A percentile compares a stretch with the other conserved stretches of the same genome.
These are phyloP conservation scores for Drosophila orena DNA, from an alignment of 1,140 invertebrate genomes.

Conservation along the genomic window DNA sequence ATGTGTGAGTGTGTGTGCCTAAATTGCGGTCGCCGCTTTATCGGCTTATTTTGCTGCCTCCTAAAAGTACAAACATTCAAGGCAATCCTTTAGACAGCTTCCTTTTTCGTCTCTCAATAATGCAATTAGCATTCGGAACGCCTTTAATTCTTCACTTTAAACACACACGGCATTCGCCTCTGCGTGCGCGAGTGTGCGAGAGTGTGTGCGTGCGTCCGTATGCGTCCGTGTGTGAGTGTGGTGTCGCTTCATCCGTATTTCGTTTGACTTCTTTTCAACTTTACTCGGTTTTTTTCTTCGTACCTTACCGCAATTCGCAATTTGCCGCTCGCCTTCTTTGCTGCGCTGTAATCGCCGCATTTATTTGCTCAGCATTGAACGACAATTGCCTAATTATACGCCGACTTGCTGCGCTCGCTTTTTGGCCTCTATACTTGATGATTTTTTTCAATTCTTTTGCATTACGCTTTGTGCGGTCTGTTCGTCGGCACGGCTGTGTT, in stretches of 20 bases:
- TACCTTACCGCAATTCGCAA: constrained; percentile 64
- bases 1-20: constrained; percentile 40
- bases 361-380: constrained; percentile 55
- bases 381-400: constrained; percentile 50
- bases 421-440: constrained; percentile 80
- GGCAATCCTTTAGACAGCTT: constrained; percentile 15
- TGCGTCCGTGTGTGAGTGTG: constrained; percentile 25
- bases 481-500: constrained; percentile 76
- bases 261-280: constrained; percentile 52
- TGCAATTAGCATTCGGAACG: constrained; percentile 43
- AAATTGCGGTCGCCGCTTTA: constrained; percentile 47
- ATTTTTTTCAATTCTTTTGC: constrained; percentile 79
- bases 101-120: constrained; percentile 14
- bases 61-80: constrained; percentile 52
- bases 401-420: constrained; percentile 64
- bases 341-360: constrained; percentile 45
- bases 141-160: constrained; percentile 72
- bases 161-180: neutral
- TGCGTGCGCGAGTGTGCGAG: constrained; percentile 13
- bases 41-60: constrained; percentile 58
- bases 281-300: constrained; percentile 25
- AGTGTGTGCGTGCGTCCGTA: constrained; percentile 11
- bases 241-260: constrained; percentile 67
- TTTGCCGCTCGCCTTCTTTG: constrained; percentile 62
- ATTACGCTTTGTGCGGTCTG: constrained; percentile 79